A percentile compares a stretch with the other conserved stretches of the same genome.
Evolutionary conservation across 2,113 vertebrate genomes (phyloP).

Genomic region (Pseudorectes ferrugineus): DNA sequence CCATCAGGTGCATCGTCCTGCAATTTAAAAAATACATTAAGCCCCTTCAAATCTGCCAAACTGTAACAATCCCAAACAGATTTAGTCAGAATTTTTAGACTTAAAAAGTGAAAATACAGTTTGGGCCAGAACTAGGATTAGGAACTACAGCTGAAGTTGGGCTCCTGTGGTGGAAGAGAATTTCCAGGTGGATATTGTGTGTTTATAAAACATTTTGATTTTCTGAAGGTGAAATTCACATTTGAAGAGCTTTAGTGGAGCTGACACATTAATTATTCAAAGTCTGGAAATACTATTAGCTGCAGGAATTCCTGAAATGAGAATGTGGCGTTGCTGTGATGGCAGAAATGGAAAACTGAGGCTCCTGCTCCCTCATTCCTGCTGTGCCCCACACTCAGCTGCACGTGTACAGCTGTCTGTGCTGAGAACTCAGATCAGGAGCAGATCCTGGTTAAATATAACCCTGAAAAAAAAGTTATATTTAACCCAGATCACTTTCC

Average conservation of each 20-base stretch:
- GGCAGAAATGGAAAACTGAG: background rate
- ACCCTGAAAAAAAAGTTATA: background rate
- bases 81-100: background rate
- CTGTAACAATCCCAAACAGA: background rate
- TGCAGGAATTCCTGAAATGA: background rate
- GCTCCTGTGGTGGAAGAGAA: background rate
- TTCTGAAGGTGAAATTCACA: background rate
- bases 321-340: background rate
- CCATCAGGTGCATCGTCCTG: slow-evolving; percentile 86
- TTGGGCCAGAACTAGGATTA: background rate
- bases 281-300: background rate
- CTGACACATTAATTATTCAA: background rate
- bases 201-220: background rate
- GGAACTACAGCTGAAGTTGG: background rate
- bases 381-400: background rate
- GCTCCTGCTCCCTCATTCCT: background rate
- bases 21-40: background rate
- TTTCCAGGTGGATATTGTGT: background rate
- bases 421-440: background rate
- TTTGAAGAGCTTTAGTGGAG: background rate
- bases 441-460: background rate
- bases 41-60: background rate
- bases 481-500: background rate
- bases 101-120: background rate
- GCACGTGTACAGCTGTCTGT: background rate